phyloP scores from a whole-genome alignment of 2,113 vertebrate species.

The Scomber japonicus region DNA sequence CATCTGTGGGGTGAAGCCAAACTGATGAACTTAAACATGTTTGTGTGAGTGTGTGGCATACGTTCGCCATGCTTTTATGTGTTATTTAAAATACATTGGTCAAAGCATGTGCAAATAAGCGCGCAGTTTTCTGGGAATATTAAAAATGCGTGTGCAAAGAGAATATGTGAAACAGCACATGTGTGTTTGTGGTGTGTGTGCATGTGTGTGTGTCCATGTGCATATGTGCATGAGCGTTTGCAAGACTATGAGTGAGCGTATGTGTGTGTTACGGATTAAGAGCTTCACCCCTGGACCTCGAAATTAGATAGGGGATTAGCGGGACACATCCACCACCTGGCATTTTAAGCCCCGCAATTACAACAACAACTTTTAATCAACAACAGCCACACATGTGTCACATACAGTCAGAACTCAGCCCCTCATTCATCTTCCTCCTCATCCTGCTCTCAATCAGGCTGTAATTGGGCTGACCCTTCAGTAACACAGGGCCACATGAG shows the following conservation, averaged over 20 bases:
- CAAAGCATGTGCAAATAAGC: neutral
- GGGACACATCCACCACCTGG: constrained; percentile 84
- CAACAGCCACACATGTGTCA: constrained; percentile 75
- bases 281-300: constrained; percentile 83
- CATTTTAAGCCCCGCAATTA: constrained; percentile 82
- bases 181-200: neutral
- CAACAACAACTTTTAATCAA: constrained; percentile 84
- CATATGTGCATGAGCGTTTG: constrained; percentile 44
- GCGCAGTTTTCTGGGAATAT: constrained; percentile 1
- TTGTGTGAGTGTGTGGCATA: neutral
- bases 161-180: constrained; percentile 18
- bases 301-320: constrained; percentile 83
- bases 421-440: constrained; percentile 38
- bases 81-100: neutral
- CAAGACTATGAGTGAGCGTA: constrained; percentile 62
- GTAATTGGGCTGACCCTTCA: constrained; percentile 22
- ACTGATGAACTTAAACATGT: constrained; percentile 15
- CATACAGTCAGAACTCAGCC: constrained; percentile 66
- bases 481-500: constrained; percentile 27
- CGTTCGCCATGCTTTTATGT: neutral
- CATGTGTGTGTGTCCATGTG: constrained; percentile 25
- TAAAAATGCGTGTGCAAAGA: neutral
- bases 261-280: constrained; percentile 83
- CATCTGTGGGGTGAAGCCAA: constrained; percentile 21
- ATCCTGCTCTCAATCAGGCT: constrained; percentile 8